Conservation (phyloP, 2,888 invertebrate species). For the Eristalis tenax region DNA sequence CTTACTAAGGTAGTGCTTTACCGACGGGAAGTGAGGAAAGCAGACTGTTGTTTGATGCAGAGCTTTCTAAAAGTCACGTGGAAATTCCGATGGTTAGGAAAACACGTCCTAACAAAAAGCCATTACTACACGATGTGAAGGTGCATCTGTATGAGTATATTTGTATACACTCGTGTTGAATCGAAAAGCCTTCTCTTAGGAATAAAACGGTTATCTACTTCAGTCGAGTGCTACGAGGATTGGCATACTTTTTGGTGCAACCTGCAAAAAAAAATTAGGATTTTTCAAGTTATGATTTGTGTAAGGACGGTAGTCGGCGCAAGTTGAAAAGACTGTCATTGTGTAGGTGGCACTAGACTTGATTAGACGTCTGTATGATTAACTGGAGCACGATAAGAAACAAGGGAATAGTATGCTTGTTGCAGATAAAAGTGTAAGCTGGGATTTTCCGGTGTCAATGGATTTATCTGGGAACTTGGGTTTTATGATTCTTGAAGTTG, state of each 20-base stretch:
- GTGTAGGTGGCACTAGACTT: conserved; percentile 67
- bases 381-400: conserved; percentile 70
- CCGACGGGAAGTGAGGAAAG: not conserved
- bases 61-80: conserved; percentile 67
- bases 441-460: conserved; percentile 61
- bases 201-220: conserved; percentile 71
- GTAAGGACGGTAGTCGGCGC: conserved; percentile 60
- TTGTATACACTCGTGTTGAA: conserved; percentile 47
- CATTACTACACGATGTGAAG: not conserved
- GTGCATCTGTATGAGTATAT: conserved; percentile 13
- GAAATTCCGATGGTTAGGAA: conserved; percentile 64
- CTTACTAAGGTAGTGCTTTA: conserved; percentile 21
- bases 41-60: not conserved
- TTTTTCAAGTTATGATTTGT: conserved; percentile 63
- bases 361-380: conserved; percentile 69
- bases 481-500: conserved; percentile 32
- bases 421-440: conserved; percentile 63
- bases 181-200: conserved; percentile 68
- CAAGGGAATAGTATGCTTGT: conserved; percentile 60
- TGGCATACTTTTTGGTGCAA: conserved; percentile 68
- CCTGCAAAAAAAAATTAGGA: conserved; percentile 28
- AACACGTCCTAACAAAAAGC: conserved; percentile 51
- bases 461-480: conserved; percentile 47
- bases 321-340: conserved; percentile 62
- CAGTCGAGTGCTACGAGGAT: conserved; percentile 66